These are phyloP conservation scores for Hypotaenidia okinawae DNA, from an alignment of 2,797 vertebrate genomes.

Conservation along the genomic window DNA sequence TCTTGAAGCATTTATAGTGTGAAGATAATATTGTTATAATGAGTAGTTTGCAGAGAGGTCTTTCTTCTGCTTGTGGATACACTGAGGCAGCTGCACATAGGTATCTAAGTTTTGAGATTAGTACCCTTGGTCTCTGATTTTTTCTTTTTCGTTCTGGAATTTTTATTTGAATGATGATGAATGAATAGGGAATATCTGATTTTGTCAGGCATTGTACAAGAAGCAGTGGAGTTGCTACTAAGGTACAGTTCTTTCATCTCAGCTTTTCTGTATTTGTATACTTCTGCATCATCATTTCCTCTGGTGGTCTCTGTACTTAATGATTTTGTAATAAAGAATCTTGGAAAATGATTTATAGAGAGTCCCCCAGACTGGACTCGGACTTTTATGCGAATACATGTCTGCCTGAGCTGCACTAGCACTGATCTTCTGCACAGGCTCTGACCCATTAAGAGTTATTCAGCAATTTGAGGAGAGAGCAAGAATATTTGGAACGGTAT, in stretches of 20 bases:
- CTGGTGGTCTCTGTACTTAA: conserved; percentile 84
- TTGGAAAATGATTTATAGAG: conserved; percentile 85
- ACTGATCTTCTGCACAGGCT: conserved; percentile 88
- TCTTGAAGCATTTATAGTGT: not conserved
- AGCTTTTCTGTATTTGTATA: not conserved
- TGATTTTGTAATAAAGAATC: conserved; percentile 83
- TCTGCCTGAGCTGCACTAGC: conserved; percentile 77
- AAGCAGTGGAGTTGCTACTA: not conserved
- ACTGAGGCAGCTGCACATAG: not conserved
- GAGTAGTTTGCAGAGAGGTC: not conserved
- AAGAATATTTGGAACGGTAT: conserved; percentile 82
- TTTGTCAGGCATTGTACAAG: not conserved
- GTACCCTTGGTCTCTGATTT: not conserved
- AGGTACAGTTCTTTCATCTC: not conserved
- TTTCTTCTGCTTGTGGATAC: not conserved
- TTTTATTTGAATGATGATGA: not conserved
- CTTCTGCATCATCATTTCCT: not conserved
- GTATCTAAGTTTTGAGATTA: not conserved
- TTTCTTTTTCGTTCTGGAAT: not conserved
- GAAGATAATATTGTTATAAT: not conserved
- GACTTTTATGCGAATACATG: conserved; percentile 73
- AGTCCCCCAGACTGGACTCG: conserved; percentile 84
- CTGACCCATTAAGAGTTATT: conserved; percentile 87
- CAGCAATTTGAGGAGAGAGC: conserved; percentile 86
- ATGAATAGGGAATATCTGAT: not conserved